Base-by-base conservation (phyloP, 2,797 vertebrate genomes). In the Mico argentatus region DNA sequence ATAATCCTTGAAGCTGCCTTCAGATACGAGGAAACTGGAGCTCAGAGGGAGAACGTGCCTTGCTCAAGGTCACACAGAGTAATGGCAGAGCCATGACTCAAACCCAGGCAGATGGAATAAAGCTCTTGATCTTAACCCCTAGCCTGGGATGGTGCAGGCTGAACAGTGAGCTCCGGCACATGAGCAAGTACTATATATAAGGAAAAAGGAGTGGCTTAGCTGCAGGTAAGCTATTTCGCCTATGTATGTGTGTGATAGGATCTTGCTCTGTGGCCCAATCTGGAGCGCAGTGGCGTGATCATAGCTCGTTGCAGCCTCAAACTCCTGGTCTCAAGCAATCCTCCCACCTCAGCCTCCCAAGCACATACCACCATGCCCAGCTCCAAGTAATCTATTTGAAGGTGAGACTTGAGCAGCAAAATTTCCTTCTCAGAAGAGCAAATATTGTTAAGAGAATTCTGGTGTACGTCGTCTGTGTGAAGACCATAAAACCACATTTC, bases 141-240 rank as follows among this genome's bases (percentile, higher is more conserved):
- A 64, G 70, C 55, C 67, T 19, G 26, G 0, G 14, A 26, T 2
- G 1, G 0, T 15, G 55, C 33, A 2, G 22, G 67, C 84, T 76
- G 36, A 19, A 13, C 0, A 0, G 8, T 3, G n/a, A 57, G 4
- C 2, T 3, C 61, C 1, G 15, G 11, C 1, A 22, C 14, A 1
- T 39, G 30, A 44, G 70, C 13, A n/a, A n/a, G 59, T 6, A 4
- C n/a, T 27, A 4, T 1, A 11, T 0, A 26, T 11, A n/a, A 41
- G 82, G 59, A 41, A 15, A 19, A 15, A 22, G 30, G 27, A 19
- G 4, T 8, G 11, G 15, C 12, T 30, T 1, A 24, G 70, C 19
- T 7, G 4, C 75, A 11, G 30, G 12, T 36, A 22, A 48, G 48
- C 27, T 7, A 55, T 13, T n/a, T 67, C 15, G 7, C n/a, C 33